Base-by-base conservation (phyloP, 23 tunicate species). In the Halocynthia aurantium region DNA sequence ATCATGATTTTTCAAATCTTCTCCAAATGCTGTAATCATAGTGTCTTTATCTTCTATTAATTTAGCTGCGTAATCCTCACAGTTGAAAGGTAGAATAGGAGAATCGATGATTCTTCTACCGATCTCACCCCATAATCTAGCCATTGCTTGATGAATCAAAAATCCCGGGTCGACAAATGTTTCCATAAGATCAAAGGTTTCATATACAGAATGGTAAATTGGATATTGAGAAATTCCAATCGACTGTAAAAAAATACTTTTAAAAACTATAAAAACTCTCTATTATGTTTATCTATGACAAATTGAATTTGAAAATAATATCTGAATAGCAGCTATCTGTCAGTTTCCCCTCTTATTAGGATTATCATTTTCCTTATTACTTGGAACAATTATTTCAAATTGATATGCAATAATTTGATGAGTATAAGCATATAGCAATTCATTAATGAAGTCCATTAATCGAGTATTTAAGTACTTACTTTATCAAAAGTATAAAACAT, bases 151-250 rank as follows among this genome's bases (percentile, higher is more conserved):
- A 40, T 64, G 53, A 15, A 75, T 67, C 12, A 51, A 15, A 74
- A 73, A 86, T 5, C 65, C 86, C 8, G 92, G 92, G 68, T 86
- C 92, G 17, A 86, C 84, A 50, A 65, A 75, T 19, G 74, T 75
- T 49, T 52, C 53, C 15, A 86, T 82, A 51, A 74, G 54, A 10
- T 54, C 81, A 50, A 86, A 81, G 5, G 92, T 86, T 70, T 86
- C 92, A 62, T 86, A 86, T 53, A 86, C 86, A 2, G 85, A 81
- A 60, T 86, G 92, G 68, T 86, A 86, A 60, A 86, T 62, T 9
- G 82, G 86, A 51, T 76, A 83, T 0, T 55, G 62, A 10, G 55
- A 7, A 31, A 77, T 77, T 12, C 81, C 86, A 4, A 82, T 60
- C 7, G 73, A 53, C 93, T 85, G 84, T 50, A 72, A 70, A 81